phyloP scores from a whole-genome alignment of 2,888 invertebrate genomes.

The Fabriciana adippe region DNA sequence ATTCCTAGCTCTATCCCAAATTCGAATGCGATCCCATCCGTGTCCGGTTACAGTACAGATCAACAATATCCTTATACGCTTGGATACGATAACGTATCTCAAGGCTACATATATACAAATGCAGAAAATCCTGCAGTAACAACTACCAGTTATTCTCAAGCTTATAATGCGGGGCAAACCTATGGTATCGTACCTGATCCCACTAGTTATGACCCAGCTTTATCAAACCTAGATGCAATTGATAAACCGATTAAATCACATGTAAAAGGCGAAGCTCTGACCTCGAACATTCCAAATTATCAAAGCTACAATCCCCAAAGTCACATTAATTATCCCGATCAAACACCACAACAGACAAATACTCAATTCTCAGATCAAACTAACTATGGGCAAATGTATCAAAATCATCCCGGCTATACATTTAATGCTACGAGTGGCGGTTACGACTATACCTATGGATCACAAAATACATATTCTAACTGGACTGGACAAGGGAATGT shows the following conservation, averaged over 20 bases:
- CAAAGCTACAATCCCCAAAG: slow-evolving; percentile 42
- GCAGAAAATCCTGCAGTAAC: slow-evolving; percentile 50
- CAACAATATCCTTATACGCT: slow-evolving; percentile 53
- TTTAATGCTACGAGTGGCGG: slow-evolving; percentile 80
- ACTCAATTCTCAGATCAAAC: slow-evolving; percentile 47
- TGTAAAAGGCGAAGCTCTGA: slow-evolving; percentile 67
- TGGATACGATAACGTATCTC: slow-evolving; percentile 53
- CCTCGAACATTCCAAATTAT: slow-evolving; percentile 44
- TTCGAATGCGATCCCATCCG: slow-evolving; percentile 18
- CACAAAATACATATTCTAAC: slow-evolving; percentile 70
- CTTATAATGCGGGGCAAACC: slow-evolving; percentile 46
- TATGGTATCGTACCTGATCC: slow-evolving; percentile 44
- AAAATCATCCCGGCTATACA: slow-evolving; percentile 84
- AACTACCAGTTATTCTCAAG: slow-evolving; percentile 48
- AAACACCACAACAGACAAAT: slow-evolving; percentile 48
- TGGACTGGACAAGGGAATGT: slow-evolving; percentile 51
- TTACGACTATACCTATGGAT: slow-evolving; percentile 85
- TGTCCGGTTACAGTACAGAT: slow-evolving; percentile 47
- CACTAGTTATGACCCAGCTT: slow-evolving; percentile 42
- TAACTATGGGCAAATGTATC: slow-evolving; percentile 60
- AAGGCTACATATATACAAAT: slow-evolving; percentile 61
- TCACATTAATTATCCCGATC: slow-evolving; percentile 47
- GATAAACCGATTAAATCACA: slow-evolving; percentile 76
- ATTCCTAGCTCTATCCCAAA: slow-evolving; percentile 5
- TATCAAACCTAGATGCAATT: slow-evolving; percentile 61